phyloP scores from a whole-genome alignment of 1,140 invertebrate species.

The Gerris buenoi region DNA sequence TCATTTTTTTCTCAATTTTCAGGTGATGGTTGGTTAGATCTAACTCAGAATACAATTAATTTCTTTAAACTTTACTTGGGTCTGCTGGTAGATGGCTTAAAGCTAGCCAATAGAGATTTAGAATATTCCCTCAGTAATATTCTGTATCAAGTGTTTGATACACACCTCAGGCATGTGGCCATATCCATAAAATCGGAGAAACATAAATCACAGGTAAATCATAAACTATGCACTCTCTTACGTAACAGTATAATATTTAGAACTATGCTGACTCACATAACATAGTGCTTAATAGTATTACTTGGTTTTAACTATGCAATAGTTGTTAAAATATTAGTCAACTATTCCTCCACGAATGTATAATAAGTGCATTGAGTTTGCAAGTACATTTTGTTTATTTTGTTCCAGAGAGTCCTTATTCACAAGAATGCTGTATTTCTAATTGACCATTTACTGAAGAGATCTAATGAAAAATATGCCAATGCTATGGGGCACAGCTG shows the following conservation, averaged over 20 bases:
- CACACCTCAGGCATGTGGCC: constrained; percentile 48
- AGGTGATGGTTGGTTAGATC: constrained; percentile 48
- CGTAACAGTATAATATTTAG: no score
- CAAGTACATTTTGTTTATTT: not conserved
- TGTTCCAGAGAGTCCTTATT: constrained; percentile 11
- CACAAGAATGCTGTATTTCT: constrained; percentile 12
- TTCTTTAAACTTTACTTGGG: constrained; percentile 51
- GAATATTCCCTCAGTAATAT: constrained; percentile 44
- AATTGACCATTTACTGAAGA: constrained; percentile 11
- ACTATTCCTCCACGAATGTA: not conserved
- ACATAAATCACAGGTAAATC: constrained; percentile 39
- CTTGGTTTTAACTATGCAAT: not conserved
- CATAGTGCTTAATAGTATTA: no score
- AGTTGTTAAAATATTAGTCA: not conserved
- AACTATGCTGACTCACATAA: no score
- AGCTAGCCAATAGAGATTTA: constrained; percentile 45
- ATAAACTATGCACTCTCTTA: no score
- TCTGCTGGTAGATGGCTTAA: constrained; percentile 50
- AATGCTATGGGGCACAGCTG: constrained; percentile 9
- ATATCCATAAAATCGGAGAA: constrained; percentile 39
- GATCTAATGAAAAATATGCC: constrained; percentile 8
- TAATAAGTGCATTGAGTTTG: not conserved
- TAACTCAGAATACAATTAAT: constrained; percentile 52
- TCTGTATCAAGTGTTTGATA: constrained; percentile 44
- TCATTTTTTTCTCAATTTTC: constrained; percentile 19